A percentile compares a stretch with the other conserved stretches of the same genome.
phyloP scores from a whole-genome alignment of 2,113 vertebrate species.

The Salvator merianae region DNA sequence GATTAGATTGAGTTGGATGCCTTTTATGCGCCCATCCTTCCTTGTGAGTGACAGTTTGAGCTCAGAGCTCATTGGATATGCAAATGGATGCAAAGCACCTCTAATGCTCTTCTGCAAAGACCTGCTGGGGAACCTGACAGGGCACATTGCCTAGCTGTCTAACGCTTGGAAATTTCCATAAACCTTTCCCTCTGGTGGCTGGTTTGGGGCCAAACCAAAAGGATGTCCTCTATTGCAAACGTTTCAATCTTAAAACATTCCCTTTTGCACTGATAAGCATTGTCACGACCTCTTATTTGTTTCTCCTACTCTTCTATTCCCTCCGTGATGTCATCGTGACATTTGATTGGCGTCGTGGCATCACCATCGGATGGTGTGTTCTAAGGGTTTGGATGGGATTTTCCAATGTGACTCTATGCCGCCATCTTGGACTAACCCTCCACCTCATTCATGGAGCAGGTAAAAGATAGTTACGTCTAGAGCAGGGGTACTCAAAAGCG shows the following conservation, averaged over 20 bases:
- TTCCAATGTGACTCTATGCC: too few species aligned
- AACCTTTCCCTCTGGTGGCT: background rate
- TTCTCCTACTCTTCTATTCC: background rate
- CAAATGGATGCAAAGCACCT: background rate
- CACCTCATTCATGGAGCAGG: too few species aligned
- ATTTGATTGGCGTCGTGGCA: background rate
- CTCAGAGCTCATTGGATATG: background rate
- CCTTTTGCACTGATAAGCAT: too few species aligned
- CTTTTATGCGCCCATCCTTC: background rate
- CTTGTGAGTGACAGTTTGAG: background rate
- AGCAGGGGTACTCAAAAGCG: too few species aligned
- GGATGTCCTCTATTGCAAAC: background rate
- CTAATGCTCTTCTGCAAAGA: background rate
- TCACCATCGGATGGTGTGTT: too few species aligned
- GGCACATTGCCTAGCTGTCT: background rate
- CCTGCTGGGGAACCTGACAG: background rate
- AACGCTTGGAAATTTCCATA: background rate
- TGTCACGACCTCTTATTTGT: background rate
- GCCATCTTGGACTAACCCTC: too few species aligned
- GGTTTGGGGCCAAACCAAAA: background rate
- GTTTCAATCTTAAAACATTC: too few species aligned
- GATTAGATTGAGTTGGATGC: background rate
- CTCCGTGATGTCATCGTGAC: background rate
- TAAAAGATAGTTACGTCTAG: too few species aligned
- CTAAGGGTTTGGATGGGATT: too few species aligned